Conservation (phyloP, 2,888 invertebrate species). For the Nomada hirtipes region DNA sequence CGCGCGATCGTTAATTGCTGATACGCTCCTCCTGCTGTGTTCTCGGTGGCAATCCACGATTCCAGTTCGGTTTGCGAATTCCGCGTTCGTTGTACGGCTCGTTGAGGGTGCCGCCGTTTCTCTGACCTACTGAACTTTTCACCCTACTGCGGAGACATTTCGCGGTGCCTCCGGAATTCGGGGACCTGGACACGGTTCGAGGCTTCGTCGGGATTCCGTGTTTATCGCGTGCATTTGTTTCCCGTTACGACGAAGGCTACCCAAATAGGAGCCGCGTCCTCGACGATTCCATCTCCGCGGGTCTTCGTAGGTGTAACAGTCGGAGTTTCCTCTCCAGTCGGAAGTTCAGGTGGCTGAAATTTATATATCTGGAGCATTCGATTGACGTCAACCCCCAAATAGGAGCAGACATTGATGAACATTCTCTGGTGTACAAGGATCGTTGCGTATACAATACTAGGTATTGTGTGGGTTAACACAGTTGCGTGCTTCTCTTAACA, state of each 20-base stretch:
- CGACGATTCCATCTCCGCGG: too few species aligned
- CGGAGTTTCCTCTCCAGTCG: too few species aligned
- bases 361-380: too few species aligned
- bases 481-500: slow-evolving; percentile 25
- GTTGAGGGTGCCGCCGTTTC: slow-evolving; percentile 15
- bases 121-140: slow-evolving; percentile 64
- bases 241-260: too few species aligned
- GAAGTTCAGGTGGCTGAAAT: too few species aligned
- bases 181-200: not conserved
- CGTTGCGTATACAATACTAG: not conserved
- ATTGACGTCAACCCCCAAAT: too few species aligned
- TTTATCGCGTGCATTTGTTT: not conserved
- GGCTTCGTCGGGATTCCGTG: not conserved
- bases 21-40: not conserved
- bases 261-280: too few species aligned
- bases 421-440: not conserved
- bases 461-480: not conserved
- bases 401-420: too few species aligned
- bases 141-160: slow-evolving; percentile 26
- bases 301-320: too few species aligned
- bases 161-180: not conserved
- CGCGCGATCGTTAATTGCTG: slow-evolving; percentile 29
- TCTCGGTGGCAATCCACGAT: not conserved
- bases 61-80: slow-evolving; percentile 1
- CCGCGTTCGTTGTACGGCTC: slow-evolving; percentile 38